These are phyloP conservation scores for Aspidiotus rigidus DNA, from an alignment of 2,888 invertebrate species.

Conservation along the genomic window DNA sequence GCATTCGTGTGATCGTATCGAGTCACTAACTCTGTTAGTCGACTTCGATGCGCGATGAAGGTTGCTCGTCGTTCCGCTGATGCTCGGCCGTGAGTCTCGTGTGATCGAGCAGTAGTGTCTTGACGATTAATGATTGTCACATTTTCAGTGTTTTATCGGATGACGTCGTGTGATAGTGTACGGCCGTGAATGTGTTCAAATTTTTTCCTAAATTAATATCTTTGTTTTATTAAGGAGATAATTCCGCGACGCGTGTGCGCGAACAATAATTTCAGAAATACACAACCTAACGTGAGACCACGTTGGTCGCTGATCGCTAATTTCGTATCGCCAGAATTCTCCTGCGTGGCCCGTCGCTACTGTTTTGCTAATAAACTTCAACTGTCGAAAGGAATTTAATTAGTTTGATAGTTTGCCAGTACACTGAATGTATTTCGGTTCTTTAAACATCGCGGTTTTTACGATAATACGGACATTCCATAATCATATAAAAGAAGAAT, in stretches of 20 bases:
- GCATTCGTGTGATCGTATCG: neutral
- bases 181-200: no score
- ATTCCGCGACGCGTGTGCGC: no score
- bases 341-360: slow-evolving; percentile 16
- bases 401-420: slow-evolving; percentile 26
- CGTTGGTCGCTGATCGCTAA: slow-evolving; percentile 18
- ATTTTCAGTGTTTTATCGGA: no score
- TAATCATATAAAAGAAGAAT: no score
- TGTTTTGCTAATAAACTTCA: slow-evolving; percentile 16
- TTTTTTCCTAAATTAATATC: no score
- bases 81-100: no score
- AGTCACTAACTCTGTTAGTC: neutral
- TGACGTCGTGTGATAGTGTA: no score
- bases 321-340: slow-evolving; percentile 2
- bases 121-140: neutral
- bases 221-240: no score
- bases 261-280: neutral
- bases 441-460: no score
- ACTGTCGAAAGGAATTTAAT: slow-evolving; percentile 14
- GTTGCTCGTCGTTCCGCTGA: neutral
- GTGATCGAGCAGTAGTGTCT: neutral
- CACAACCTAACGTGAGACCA: slow-evolving; percentile 17
- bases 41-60: slow-evolving; percentile 9
- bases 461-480: no score
- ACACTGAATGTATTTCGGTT: no score